phyloP scores from a whole-genome alignment of 2,888 invertebrate genomes.

The Dryococelus australis region DNA sequence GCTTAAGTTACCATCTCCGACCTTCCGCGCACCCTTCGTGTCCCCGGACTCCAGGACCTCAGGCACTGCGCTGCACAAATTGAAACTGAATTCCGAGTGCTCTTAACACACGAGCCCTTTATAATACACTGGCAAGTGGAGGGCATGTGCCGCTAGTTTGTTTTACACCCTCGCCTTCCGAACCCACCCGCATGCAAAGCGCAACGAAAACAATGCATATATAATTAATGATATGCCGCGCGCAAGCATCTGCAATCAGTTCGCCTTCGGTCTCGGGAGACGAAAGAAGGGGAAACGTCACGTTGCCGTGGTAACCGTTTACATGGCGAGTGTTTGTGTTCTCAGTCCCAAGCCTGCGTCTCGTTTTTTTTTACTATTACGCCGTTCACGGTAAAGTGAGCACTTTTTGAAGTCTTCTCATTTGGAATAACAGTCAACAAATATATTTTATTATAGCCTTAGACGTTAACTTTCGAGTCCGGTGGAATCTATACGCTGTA shows the following conservation, averaged over 20 bases:
- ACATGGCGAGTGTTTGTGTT: neutral
- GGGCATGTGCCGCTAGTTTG: neutral
- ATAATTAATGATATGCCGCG: neutral
- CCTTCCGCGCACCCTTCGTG: neutral
- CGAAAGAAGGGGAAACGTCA: neutral
- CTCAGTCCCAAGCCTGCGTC: too few relatives aligned
- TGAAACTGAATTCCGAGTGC: neutral
- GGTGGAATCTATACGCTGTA: too few relatives aligned
- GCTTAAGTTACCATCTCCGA: constrained; percentile 3
- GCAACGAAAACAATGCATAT: constrained; percentile 16
- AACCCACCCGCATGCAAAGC: neutral
- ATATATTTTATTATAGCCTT: too few relatives aligned
- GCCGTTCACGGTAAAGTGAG: too few relatives aligned
- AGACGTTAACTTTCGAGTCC: too few relatives aligned
- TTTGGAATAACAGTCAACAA: too few relatives aligned
- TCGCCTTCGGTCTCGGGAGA: neutral
- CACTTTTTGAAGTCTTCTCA: too few relatives aligned
- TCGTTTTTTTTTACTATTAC: too few relatives aligned
- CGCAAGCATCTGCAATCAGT: neutral
- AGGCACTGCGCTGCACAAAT: neutral
- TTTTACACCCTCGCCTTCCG: neutral
- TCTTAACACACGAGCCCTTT: neutral
- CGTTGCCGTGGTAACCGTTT: neutral
- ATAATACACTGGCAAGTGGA: neutral
- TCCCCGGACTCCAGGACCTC: neutral